A percentile compares a stretch with the other conserved stretches of the same genome.
Evolutionary conservation across 2,113 vertebrate species (phyloP).

Genomic region (Mustela lutreola): DNA sequence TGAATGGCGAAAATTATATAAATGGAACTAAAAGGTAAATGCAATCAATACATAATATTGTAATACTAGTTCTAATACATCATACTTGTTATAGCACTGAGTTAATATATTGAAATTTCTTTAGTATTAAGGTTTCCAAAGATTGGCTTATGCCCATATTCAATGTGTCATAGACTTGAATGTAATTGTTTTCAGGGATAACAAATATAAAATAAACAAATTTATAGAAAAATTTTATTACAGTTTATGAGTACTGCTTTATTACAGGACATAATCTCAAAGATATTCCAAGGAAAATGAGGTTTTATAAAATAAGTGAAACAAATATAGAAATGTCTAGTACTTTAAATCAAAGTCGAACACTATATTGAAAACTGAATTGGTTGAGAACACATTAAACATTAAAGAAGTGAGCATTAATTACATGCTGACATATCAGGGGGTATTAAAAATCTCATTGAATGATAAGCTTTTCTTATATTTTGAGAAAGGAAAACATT

Average conservation of each 20-base stretch:
- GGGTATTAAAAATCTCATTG: not conserved
- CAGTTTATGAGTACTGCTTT: not conserved
- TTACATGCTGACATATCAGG: not conserved
- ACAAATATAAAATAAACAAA: slow-evolving; percentile 22
- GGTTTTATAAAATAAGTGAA: not conserved
- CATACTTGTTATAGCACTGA: slow-evolving; percentile 6
- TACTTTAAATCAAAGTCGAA: slow-evolving; percentile 12
- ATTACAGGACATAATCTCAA: not conserved
- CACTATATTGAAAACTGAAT: not conserved
- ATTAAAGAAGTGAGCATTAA: slow-evolving; percentile 18
- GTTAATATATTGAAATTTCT: slow-evolving; percentile 42
- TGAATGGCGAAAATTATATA: slow-evolving; percentile 42
- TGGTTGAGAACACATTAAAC: not conserved
- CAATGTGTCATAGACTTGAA: not conserved
- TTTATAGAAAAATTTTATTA: slow-evolving; percentile 21
- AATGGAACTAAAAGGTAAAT: slow-evolving; percentile 50
- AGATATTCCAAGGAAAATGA: not conserved
- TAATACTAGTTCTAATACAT: not conserved
- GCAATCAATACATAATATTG: not conserved
- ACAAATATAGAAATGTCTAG: not conserved
- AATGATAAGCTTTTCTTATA: not conserved
- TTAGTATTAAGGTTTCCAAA: not conserved
- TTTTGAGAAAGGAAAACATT: not conserved
- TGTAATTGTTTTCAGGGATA: slow-evolving; percentile 41
- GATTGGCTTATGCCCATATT: not conserved